Conservation (phyloP, 2,888 invertebrate genomes). For the Napeogenes sylphis region DNA sequence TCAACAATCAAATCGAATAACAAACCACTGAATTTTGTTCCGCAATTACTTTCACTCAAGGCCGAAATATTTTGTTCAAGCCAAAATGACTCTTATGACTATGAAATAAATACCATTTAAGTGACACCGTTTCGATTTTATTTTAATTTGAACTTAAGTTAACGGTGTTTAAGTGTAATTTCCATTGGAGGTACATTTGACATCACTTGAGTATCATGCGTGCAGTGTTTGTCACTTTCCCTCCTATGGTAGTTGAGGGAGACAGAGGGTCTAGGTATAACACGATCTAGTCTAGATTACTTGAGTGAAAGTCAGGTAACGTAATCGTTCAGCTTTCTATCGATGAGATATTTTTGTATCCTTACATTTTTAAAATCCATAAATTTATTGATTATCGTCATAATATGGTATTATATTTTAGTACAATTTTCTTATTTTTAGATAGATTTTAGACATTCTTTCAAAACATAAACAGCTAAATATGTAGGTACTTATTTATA, state of each 20-base stretch:
- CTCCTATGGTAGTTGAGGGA: slow-evolving; percentile 40
- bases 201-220: slow-evolving; percentile 27
- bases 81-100: slow-evolving; percentile 17
- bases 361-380: neutral
- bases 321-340: slow-evolving; percentile 32
- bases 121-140: neutral
- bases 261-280: slow-evolving; percentile 39
- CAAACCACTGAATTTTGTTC: slow-evolving; percentile 22
- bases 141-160: slow-evolving; percentile 12
- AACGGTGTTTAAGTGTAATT: slow-evolving; percentile 4
- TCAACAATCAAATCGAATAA: slow-evolving; percentile 19
- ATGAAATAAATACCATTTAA: slow-evolving; percentile 12
- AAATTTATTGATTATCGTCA: no score
- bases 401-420: no score
- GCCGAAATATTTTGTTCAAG: slow-evolving; percentile 41
- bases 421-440: no score
- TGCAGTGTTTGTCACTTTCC: slow-evolving; percentile 46
- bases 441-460: no score
- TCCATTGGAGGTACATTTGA: slow-evolving; percentile 13
- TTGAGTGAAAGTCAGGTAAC: slow-evolving; percentile 54
- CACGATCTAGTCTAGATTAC: slow-evolving; percentile 33
- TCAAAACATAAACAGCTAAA: no score
- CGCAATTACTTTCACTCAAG: slow-evolving; percentile 62
- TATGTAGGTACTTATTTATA: no score
- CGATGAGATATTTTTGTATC: slow-evolving; percentile 9